Base-by-base conservation (phyloP, 1,140 invertebrate genomes). In the Philopotamus ludificatus region DNA sequence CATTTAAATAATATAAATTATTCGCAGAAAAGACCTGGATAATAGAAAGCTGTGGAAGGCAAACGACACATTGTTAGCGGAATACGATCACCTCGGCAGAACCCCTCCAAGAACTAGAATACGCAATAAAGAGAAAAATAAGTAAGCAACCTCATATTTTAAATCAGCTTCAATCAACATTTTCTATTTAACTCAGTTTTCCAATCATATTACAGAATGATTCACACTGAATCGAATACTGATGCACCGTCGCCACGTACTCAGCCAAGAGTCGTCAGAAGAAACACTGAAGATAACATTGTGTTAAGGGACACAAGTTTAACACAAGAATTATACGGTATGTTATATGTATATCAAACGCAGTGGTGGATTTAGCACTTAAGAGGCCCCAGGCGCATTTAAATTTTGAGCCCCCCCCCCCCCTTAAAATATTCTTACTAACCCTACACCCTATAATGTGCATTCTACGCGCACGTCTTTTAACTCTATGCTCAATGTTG, bases 61-160 rank as follows among this genome's bases (percentile, higher is more conserved):
- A 1, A 61, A 63, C 22, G 72, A 72, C 15, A 75, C 75, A 0
- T 74, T 80, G 22, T 77, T 76, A 0, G 72, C 78, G 7, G 76
- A 76, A 53, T 78, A 78, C 4, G 78, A 81, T 47, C 73, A 78
- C 20, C 74, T 81, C 0, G 76, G 78, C 23, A 76, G 74, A 54
- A 81, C 79, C 0, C 79, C 79, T 1, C 79, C 79, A 0, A 71
- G 79, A 12, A 73, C 77, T 21, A 72, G 77, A 50, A 79, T 77
- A 44, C 65, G 79, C 41, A 73, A 77, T 60, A 81, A 81, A 63
- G 77, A 77, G 64, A 79, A 75, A 62, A 59, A 77, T 23, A 77
- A 73, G 77, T 78, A 15, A 47, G 18, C 4, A 15, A 47, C 44
- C 4, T 47, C 18, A 47, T 47, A 15, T 34, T 34, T 34, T 34